These are phyloP conservation scores for Muschampia staudingeri DNA, from an alignment of 2,888 invertebrate species.

Conservation along the genomic window DNA sequence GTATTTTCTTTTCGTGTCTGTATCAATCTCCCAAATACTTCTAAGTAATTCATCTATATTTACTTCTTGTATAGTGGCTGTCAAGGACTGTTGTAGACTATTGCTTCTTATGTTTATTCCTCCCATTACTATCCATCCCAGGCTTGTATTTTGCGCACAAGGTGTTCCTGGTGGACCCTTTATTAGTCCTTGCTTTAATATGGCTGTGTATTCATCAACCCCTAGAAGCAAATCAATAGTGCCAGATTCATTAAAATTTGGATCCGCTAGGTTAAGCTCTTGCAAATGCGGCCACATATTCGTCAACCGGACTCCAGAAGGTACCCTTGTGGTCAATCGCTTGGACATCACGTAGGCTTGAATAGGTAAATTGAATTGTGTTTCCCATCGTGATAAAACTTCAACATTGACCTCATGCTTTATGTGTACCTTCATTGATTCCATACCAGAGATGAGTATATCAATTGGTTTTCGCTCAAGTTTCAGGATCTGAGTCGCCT, in stretches of 20 bases:
- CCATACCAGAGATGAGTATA: background rate
- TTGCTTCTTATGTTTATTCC: background rate
- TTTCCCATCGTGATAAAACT: slow-evolving; percentile 5
- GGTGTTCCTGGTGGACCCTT: slow-evolving; percentile 4
- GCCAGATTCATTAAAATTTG: background rate
- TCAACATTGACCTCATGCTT: background rate
- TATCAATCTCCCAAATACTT: background rate
- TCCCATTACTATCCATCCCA: background rate
- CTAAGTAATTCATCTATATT: background rate
- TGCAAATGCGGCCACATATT: background rate
- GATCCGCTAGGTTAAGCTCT: background rate
- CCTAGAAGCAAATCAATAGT: background rate
- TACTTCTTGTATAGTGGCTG: background rate
- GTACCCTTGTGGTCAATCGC: background rate
- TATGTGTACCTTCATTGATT: background rate
- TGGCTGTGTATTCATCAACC: background rate
- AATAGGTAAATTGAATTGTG: background rate
- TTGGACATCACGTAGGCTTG: slow-evolving; percentile 6
- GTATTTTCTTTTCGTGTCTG: background rate
- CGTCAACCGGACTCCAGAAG: background rate
- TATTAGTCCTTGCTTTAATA: background rate
- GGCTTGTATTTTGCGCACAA: background rate
- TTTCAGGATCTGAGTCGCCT: background rate
- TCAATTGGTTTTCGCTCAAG: background rate
- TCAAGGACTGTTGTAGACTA: background rate